phyloP scores from a whole-genome alignment of 2,797 vertebrate species.

The Hipposideros larvatus region DNA sequence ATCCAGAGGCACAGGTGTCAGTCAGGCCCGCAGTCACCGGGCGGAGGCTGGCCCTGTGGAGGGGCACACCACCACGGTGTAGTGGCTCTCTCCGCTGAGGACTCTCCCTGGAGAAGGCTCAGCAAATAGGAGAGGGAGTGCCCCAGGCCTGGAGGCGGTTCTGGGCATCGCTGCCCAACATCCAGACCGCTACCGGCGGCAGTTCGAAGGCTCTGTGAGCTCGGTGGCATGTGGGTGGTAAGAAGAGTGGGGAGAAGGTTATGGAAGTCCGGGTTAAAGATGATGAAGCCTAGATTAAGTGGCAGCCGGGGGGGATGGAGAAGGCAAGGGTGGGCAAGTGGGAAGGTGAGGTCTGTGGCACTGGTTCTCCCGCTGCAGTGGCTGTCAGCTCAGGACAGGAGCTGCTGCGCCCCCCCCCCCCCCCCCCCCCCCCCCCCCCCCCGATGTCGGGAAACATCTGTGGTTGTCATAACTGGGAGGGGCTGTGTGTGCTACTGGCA shows the following conservation, averaged over 20 bases:
- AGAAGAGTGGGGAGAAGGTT: neutral
- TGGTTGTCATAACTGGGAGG: neutral
- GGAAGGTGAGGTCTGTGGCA: neutral
- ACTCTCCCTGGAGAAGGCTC: neutral
- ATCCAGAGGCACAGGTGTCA: neutral
- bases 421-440: too few species aligned
- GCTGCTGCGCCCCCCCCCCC: too few species aligned
- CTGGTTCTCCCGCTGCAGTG: neutral
- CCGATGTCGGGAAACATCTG: neutral
- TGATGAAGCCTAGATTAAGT: too few species aligned
- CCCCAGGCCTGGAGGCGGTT: neutral
- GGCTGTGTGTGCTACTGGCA: neutral
- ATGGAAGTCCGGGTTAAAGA: neutral
- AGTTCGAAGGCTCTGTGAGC: neutral
- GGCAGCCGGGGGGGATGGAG: neutral
- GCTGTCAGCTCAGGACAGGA: neutral
- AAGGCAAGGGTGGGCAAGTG: too few species aligned
- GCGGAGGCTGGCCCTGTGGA: neutral
- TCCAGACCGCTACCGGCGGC: fast-evolving
- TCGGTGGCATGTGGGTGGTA: neutral
- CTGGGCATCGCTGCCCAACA: neutral
- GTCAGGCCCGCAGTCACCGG: neutral
- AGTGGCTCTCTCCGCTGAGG: neutral
- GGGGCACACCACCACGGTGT: neutral
- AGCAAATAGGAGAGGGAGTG: neutral